Conservation (phyloP, 2,888 invertebrate genomes). For the Cerastis rubricosa region DNA sequence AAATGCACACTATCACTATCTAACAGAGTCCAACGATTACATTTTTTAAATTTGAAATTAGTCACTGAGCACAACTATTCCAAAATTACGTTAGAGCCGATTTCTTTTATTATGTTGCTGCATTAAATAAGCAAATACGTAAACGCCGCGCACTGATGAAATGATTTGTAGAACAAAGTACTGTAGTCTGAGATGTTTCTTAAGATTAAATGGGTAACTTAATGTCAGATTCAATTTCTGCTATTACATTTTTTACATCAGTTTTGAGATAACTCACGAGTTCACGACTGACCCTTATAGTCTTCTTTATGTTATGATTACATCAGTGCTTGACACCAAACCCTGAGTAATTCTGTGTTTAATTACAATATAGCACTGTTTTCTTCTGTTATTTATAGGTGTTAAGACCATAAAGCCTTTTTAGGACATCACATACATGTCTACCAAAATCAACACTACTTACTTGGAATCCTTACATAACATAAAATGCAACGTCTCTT, state of each 20-base stretch:
- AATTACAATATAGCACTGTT: neutral
- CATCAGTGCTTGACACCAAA: constrained; percentile 1
- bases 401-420: neutral
- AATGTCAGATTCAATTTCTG: constrained; percentile 52
- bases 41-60: neutral
- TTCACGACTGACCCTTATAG: constrained; percentile 27
- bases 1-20: neutral
- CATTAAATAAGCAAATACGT: neutral
- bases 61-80: neutral
- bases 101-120: constrained; percentile 8
- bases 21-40: neutral
- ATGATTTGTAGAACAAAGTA: constrained; percentile 23
- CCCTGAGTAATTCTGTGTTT: neutral
- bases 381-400: neutral
- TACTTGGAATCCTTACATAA: neutral
- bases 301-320: constrained; percentile 28
- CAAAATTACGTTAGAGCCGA: neutral
- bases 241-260: constrained; percentile 51
- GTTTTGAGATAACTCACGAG: constrained; percentile 36
- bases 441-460: neutral
- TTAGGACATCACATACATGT: neutral
- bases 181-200: constrained; percentile 24
- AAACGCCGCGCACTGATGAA: constrained; percentile 4
- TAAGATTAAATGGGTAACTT: constrained; percentile 43
- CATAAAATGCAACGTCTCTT: neutral